Base-by-base conservation (phyloP, 2,113 vertebrate genomes). In the Oenanthe melanoleuca region DNA sequence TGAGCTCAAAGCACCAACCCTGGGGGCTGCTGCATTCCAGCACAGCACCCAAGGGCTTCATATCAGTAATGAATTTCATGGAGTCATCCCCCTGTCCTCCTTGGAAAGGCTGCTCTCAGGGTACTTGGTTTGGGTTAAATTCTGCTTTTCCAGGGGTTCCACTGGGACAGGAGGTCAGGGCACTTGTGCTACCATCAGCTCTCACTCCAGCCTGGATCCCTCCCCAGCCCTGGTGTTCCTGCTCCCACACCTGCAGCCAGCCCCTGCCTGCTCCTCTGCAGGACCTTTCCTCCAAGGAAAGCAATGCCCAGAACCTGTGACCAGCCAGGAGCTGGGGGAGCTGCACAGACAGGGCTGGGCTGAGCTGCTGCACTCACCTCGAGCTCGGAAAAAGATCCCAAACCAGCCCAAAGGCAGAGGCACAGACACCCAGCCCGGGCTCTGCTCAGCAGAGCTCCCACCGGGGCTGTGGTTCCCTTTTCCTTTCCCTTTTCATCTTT, bases 341-440 rank as follows among this genome's bases (percentile, higher is more conserved):
- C 42, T 8, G 37, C 12, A 4, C 42, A 3, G 6, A 1, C 13
- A 4, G 24, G 45, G 24, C 1, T 7, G 11, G 3, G 34, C 5
- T 16, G 37, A 26, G 49, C 59, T 21, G 16, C 55, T n/a, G 14
- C 59, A 2, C 59, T 11, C n/a, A 45, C 29, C 40, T 20, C 25
- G 20, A 18, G 25, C 19, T 14, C 8, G 21, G 22, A 13, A 26
- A 1, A 3, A 33, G 7, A 3, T 1, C 1, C 28, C 6, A 4
- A 74, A 12, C 47, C 42, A 45, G 19, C 55, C 18, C 13, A 20
- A 31, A 14, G 0, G 11, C 34, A 12, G 56, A 20, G 19, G 40
- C 14, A 28, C 56, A 11, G 44, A 6, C 53, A 52, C 10, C 26
- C 5, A 24, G 50, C 19, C 50, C 40, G 4, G 72, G 45, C 1